Conservation (phyloP, 1,140 invertebrate genomes). For the Trichomalopsis sarcophagae region DNA sequence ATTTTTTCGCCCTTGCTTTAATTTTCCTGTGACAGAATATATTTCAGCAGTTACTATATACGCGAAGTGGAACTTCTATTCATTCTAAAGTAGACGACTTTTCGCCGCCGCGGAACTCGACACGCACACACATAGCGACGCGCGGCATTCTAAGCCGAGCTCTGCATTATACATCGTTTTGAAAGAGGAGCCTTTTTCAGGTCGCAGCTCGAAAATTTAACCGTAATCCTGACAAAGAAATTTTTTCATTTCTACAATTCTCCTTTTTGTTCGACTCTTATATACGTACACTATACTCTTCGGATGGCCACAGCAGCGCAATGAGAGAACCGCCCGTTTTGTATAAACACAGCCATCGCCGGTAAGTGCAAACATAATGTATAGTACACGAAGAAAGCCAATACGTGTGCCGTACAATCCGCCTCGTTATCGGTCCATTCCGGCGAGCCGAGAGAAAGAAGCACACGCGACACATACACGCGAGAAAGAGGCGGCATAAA, state of each 20-base stretch:
- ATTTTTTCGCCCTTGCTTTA: background rate
- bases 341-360: no score
- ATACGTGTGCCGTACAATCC: background rate
- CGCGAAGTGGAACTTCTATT: background rate
- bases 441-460: background rate
- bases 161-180: background rate
- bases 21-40: background rate
- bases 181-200: no score
- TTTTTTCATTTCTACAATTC: no score
- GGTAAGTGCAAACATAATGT: no score
- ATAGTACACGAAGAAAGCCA: background rate
- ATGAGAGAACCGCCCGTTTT: no score
- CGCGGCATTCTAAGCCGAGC: background rate
- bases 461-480: background rate
- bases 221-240: no score
- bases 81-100: background rate
- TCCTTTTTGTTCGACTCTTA: no score
- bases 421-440: background rate
- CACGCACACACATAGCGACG: no score
- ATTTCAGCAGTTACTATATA: background rate
- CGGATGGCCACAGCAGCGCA: no score
- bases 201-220: no score
- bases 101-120: background rate
- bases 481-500: background rate
- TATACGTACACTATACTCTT: no score